These are phyloP conservation scores for Glaucidium brasilianum DNA, from an alignment of 2,113 vertebrate species.

Conservation along the genomic window DNA sequence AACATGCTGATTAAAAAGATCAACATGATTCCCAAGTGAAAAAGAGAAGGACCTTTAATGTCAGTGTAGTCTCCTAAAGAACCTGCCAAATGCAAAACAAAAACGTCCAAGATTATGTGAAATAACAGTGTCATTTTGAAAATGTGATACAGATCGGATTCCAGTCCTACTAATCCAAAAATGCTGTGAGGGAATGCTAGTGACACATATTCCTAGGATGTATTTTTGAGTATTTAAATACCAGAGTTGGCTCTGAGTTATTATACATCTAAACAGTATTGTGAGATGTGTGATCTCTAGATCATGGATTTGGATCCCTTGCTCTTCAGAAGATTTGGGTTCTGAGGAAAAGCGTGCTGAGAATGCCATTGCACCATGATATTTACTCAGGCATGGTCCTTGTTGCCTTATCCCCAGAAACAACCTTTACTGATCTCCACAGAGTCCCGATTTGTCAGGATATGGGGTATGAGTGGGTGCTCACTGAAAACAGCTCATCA, in stretches of 20 bases:
- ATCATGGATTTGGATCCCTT: background rate
- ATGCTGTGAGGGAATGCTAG: background rate
- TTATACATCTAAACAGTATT: background rate
- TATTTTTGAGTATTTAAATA: background rate
- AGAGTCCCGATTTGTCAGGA: background rate
- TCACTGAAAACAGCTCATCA: background rate
- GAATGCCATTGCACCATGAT: conserved; percentile 1
- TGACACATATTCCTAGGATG: background rate
- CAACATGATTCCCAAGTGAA: background rate
- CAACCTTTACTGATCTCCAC: background rate
- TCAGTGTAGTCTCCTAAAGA: background rate
- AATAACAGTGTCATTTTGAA: background rate
- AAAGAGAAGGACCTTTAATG: background rate
- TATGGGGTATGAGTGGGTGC: background rate
- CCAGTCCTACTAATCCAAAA: background rate
- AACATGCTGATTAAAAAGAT: background rate
- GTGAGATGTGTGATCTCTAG: background rate
- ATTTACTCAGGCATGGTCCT: background rate
- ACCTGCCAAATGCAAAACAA: background rate
- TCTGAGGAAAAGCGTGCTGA: background rate
- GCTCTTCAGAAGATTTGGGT: background rate
- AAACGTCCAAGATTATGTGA: background rate
- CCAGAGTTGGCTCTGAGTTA: background rate
- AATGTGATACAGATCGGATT: background rate
- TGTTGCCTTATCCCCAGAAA: background rate